Evolutionary conservation across 1,140 invertebrate genomes (phyloP).

Genomic region (Trichonephila clavipes): DNA sequence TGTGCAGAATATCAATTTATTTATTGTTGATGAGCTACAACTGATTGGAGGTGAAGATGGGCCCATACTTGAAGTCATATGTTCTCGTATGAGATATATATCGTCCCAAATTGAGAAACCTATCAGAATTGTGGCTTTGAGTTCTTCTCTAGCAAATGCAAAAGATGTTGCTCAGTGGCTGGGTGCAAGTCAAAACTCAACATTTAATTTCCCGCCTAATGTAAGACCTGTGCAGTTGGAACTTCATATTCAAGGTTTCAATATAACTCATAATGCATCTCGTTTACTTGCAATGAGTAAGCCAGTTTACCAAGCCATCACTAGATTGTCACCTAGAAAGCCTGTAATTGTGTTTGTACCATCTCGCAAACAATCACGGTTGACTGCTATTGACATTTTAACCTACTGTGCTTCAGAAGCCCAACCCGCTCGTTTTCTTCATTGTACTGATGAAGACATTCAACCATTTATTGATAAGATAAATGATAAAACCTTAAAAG

Average conservation of each 20-base stretch:
- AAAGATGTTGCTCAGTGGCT: conserved; percentile 98
- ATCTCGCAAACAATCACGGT: conserved; percentile 93
- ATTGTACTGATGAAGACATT: conserved; percentile 91
- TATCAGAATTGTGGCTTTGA: conserved; percentile 97
- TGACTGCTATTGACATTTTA: conserved; percentile 96
- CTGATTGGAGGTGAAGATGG: conserved; percentile 84
- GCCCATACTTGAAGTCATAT: conserved; percentile 97
- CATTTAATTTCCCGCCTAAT: conserved; percentile 99
- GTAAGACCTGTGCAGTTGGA: conserved; percentile 97
- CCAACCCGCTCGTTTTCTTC: conserved; percentile 92
- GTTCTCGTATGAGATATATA: conserved; percentile 98
- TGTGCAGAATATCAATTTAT: conserved; percentile 97
- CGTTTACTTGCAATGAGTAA: conserved; percentile 98
- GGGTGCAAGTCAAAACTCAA: conserved; percentile 93
- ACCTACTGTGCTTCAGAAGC: conserved; percentile 95
- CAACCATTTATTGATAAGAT: conserved; percentile 93
- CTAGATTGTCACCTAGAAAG: conserved; percentile 91
- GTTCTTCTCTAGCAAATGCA: conserved; percentile 96
- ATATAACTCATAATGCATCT: conserved; percentile 98
- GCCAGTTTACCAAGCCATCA: conserved; percentile 97
- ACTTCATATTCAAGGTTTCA: conserved; percentile 97
- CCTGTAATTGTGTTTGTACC: conserved; percentile 99
- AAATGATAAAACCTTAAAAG: conserved; percentile 90
- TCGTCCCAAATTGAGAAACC: conserved; percentile 96
- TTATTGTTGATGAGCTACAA: conserved; percentile 99